These are phyloP conservation scores for Reticulitermes lucifugus DNA, from an alignment of 2,888 invertebrate genomes.

Conservation along the genomic window DNA sequence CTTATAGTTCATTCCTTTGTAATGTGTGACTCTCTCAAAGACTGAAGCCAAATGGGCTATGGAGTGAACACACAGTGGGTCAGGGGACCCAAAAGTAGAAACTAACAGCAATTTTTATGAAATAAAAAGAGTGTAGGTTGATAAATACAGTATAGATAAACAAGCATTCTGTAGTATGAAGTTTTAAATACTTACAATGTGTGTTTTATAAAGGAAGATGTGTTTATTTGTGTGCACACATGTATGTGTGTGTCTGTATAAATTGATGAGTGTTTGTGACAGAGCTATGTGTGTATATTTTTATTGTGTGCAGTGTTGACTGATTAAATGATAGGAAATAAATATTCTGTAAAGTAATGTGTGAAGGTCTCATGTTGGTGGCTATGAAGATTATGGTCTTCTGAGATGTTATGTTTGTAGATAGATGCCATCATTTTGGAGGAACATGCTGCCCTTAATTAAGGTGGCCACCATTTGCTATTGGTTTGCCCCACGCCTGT, in stretches of 20 bases:
- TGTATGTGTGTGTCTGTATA: too few species aligned
- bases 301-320: constrained; percentile 16
- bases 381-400: too few species aligned
- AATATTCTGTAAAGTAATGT: too few species aligned
- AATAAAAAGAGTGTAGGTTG: background rate
- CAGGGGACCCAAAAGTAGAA: background rate
- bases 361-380: too few species aligned
- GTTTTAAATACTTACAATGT: background rate
- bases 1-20: background rate
- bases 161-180: background rate
- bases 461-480: too few species aligned
- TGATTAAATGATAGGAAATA: background rate
- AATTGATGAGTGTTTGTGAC: background rate
- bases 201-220: constrained; percentile 5
- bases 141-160: background rate
- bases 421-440: too few species aligned
- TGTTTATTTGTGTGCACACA: too few species aligned
- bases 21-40: background rate
- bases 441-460: too few species aligned
- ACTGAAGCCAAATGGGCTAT: background rate
- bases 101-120: background rate
- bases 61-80: background rate
- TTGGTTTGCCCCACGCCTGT: too few species aligned
- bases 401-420: too few species aligned
- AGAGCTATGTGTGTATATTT: constrained; percentile 9